phyloP scores from a whole-genome alignment of 2,113 vertebrate genomes.

The Boulengeromyrus knoepffleri region DNA sequence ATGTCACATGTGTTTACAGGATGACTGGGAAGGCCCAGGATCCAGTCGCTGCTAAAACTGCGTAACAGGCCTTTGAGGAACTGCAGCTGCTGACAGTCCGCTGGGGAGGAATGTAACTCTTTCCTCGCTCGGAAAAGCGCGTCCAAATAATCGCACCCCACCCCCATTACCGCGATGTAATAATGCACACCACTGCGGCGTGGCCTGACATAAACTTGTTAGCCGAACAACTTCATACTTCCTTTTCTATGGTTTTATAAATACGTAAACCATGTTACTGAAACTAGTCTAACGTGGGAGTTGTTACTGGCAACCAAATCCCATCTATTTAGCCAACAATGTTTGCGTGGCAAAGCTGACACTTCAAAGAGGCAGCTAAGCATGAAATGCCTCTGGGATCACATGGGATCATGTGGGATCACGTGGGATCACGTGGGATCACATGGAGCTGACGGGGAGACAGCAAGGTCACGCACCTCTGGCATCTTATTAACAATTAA shows the following conservation, averaged over 20 bases:
- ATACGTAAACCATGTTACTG: not conserved
- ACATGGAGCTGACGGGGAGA: not conserved
- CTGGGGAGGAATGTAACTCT: not conserved
- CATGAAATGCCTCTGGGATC: not conserved
- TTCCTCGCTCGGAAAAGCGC: not conserved
- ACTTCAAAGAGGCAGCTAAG: not conserved
- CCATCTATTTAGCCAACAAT: not conserved
- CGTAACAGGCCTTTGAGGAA: not conserved
- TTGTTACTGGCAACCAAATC: not conserved
- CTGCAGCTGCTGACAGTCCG: not conserved
- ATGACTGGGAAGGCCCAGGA: not conserved
- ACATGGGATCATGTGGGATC: not conserved
- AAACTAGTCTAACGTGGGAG: not conserved
- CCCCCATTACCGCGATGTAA: not conserved
- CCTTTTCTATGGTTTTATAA: not conserved
- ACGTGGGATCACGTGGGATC: not conserved
- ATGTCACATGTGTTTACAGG: constrained; percentile 4
- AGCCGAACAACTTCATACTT: not conserved
- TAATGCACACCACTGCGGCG: not conserved
- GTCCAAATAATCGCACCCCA: not conserved
- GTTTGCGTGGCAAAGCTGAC: not conserved
- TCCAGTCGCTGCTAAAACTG: not conserved
- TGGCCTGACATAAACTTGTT: not conserved
- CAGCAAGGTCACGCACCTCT: not conserved
- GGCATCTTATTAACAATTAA: not conserved